Percentiles rank a stretch among this genome's conserved stretches.
phyloP scores from a whole-genome alignment of 2,113 vertebrate species.

The Gasterosteus nipponicus region DNA sequence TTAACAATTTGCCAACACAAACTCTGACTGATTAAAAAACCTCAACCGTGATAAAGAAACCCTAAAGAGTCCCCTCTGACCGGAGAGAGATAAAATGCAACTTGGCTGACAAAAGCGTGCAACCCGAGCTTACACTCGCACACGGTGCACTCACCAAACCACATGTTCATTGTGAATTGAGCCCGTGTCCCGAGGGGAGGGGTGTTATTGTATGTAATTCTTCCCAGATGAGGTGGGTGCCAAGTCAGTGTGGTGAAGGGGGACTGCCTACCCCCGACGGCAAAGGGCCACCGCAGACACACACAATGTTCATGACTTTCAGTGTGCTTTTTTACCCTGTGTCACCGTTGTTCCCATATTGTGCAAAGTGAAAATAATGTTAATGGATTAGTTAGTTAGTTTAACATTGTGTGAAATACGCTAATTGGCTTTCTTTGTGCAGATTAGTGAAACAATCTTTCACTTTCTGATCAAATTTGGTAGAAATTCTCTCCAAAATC shows the following conservation, averaged over 20 bases:
- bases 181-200: conserved; percentile 45
- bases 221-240: conserved; percentile 72
- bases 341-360: not conserved
- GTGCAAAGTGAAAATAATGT: not conserved
- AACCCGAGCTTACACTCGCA: conserved; percentile 49
- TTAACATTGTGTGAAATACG: not conserved
- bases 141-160: conserved; percentile 17
- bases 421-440: not conserved
- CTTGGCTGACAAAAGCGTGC: conserved; percentile 39
- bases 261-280: conserved; percentile 10
- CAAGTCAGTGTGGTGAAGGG: conserved; percentile 37
- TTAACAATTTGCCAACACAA: conserved; percentile 11
- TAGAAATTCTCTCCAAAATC: too few relatives aligned
- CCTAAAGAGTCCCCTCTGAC: conserved; percentile 7
- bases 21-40: conserved; percentile 21
- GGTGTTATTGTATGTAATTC: conserved; percentile 72
- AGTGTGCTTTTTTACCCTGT: not conserved
- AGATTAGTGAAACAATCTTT: too few relatives aligned
- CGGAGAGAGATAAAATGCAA: not conserved
- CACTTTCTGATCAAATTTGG: too few relatives aligned
- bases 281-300: conserved; percentile 16
- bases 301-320: conserved; percentile 9
- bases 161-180: conserved; percentile 71
- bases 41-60: conserved; percentile 2
- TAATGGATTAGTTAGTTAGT: not conserved